Percentiles rank a stretch among this genome's conserved stretches.
Conservation (phyloP, 2,113 vertebrate species). For the Callorhinus ursinus region DNA sequence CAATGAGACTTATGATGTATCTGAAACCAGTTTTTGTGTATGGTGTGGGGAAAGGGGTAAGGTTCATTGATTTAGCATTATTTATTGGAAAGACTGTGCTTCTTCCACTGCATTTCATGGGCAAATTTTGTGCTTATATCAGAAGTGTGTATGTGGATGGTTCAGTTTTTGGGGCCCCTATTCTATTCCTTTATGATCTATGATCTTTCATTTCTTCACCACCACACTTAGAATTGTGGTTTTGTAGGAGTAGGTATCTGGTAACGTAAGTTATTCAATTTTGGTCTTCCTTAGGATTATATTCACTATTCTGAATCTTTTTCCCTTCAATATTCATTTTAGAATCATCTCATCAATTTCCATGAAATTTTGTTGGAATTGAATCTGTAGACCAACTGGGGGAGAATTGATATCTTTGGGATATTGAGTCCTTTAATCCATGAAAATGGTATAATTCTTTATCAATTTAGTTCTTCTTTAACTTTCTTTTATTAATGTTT, state of each 20-base stretch:
- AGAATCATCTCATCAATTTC: background rate
- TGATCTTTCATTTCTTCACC: background rate
- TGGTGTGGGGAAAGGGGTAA: background rate
- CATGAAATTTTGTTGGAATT: background rate
- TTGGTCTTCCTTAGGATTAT: background rate
- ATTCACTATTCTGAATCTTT: background rate
- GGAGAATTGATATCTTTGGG: background rate
- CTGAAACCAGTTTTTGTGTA: background rate
- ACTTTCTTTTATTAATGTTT: background rate
- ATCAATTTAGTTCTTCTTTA: background rate
- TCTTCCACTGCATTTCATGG: background rate
- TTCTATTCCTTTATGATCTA: background rate
- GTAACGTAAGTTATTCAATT: background rate
- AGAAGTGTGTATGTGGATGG: background rate
- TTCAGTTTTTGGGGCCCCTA: background rate
- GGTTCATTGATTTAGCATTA: background rate
- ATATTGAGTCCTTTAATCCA: background rate
- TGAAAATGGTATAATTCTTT: background rate
- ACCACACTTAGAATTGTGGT: background rate
- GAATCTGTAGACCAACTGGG: background rate
- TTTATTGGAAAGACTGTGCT: background rate
- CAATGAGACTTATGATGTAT: background rate
- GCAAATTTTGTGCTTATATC: background rate
- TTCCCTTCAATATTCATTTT: background rate
- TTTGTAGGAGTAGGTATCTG: background rate